These are phyloP conservation scores for Colossoma macropomum DNA, from an alignment of 2,113 vertebrate genomes.

Conservation along the genomic window DNA sequence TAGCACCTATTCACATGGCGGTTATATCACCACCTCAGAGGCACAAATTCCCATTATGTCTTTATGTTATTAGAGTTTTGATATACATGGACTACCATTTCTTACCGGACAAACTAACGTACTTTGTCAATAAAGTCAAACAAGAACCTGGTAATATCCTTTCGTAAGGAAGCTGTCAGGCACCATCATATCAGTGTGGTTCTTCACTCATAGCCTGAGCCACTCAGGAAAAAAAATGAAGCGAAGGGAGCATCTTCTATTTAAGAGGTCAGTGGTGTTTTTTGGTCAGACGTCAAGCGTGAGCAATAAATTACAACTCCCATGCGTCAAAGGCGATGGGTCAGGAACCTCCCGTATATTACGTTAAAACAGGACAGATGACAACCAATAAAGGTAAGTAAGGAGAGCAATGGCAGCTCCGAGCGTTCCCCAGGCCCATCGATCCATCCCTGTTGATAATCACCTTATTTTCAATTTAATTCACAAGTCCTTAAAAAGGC, in stretches of 20 bases:
- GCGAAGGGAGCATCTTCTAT: constrained; percentile 57
- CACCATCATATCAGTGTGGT: neutral
- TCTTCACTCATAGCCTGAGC: neutral
- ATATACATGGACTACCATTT: neutral
- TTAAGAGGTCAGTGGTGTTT: constrained; percentile 74
- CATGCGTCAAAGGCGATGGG: constrained; percentile 73
- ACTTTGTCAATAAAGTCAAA: neutral
- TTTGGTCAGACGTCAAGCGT: constrained; percentile 76
- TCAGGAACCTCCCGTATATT: constrained; percentile 70
- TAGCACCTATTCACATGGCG: neutral
- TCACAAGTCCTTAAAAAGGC: constrained; percentile 62
- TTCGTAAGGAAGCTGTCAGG: neutral
- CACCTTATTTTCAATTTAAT: constrained; percentile 68
- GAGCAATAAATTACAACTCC: constrained; percentile 80
- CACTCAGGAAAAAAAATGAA: neutral
- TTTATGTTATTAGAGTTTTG: neutral
- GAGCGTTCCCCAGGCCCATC: constrained; percentile 44
- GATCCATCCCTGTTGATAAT: constrained; percentile 64
- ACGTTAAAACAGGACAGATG: constrained; percentile 76
- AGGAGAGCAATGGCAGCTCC: constrained; percentile 63
- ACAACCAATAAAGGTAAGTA: constrained; percentile 86
- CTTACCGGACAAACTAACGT: neutral
- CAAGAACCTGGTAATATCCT: neutral
- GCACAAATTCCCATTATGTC: neutral
- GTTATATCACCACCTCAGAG: neutral